These are phyloP conservation scores for Pardosa pseudoannulata DNA, from an alignment of 2,888 invertebrate species.

Conservation along the genomic window DNA sequence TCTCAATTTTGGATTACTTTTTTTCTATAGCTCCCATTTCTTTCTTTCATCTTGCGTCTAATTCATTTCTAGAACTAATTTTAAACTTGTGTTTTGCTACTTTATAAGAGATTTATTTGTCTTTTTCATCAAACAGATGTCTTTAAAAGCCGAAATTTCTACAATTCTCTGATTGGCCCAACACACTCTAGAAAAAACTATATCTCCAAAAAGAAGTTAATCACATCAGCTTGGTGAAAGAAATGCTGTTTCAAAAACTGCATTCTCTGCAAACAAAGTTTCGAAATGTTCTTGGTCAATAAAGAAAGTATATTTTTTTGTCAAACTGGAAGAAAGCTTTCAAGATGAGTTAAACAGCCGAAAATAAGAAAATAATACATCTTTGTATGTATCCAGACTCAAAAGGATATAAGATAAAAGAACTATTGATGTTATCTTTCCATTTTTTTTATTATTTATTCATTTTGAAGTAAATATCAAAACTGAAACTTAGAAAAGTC, in stretches of 20 bases:
- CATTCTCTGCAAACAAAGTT: constrained; percentile 10
- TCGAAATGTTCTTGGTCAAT: not conserved
- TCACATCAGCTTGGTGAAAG: constrained; percentile 4
- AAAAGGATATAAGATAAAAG: not conserved
- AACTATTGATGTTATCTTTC: not conserved
- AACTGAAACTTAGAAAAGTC: no score
- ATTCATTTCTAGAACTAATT: not conserved
- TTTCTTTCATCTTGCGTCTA: not conserved
- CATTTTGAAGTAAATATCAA: not conserved
- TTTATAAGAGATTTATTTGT: constrained; percentile 13
- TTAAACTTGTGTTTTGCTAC: no score
- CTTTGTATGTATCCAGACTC: not conserved
- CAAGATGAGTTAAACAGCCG: not conserved
- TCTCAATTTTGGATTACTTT: no score
- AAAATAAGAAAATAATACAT: constrained; percentile 15
- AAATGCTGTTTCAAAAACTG: constrained; percentile 13
- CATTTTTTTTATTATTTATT: not conserved
- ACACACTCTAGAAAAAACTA: not conserved
- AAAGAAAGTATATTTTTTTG: not conserved
- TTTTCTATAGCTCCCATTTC: not conserved
- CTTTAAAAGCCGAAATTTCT: not conserved
- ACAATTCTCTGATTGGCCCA: not conserved
- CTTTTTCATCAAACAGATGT: constrained; percentile 19
- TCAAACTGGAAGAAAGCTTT: constrained; percentile 10
- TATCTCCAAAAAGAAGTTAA: not conserved